These are phyloP conservation scores for Steinernema khuongi DNA, from an alignment of 1,140 invertebrate species.

Conservation along the genomic window DNA sequence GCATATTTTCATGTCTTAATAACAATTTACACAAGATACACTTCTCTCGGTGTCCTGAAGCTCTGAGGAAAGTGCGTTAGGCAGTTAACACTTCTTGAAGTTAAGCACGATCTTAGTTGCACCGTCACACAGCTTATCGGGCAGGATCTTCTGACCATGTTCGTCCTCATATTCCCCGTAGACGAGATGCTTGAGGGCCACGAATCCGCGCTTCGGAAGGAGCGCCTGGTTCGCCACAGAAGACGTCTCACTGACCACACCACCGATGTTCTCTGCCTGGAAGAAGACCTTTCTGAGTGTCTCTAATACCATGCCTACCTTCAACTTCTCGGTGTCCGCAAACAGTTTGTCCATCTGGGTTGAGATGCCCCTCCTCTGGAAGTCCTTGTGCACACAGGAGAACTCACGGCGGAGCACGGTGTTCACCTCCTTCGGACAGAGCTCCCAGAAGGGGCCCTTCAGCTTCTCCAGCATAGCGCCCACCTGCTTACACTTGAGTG, in stretches of 20 bases:
- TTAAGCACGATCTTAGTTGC: background rate
- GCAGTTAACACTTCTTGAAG: conserved; percentile 4
- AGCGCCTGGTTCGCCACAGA: background rate
- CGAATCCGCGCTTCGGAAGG: background rate
- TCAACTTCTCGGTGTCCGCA: background rate
- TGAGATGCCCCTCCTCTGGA: background rate
- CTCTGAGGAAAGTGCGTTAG: no score
- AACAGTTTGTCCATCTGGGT: background rate
- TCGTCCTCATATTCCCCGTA: background rate
- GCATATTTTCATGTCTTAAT: no score
- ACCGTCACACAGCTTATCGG: background rate
- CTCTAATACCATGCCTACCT: background rate
- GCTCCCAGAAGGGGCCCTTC: background rate
- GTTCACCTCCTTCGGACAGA: background rate
- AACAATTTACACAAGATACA: no score
- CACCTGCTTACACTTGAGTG: background rate
- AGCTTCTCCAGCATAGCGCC: background rate
- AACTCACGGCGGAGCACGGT: background rate
- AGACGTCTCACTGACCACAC: background rate
- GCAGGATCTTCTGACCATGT: background rate
- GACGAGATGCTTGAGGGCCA: background rate
- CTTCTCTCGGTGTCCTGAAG: no score
- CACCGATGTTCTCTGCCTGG: background rate
- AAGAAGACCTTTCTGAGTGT: background rate
- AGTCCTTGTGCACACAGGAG: background rate